A percentile compares a stretch with the other conserved stretches of the same genome.
These are phyloP conservation scores for Blera fallax DNA, from an alignment of 2,888 invertebrate genomes.

Conservation along the genomic window DNA sequence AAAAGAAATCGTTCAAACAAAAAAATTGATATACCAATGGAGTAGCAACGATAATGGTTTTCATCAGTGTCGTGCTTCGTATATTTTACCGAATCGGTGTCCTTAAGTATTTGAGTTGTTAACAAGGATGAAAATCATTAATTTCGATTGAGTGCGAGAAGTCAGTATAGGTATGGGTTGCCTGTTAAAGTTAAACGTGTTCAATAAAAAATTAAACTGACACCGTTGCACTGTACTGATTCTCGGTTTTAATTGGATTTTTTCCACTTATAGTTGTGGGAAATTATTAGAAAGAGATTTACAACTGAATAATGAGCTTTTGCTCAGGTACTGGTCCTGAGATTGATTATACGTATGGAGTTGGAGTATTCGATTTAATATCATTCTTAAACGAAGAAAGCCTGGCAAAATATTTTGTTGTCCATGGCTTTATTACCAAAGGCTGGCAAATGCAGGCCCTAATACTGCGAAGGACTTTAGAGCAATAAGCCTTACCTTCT, in stretches of 20 bases:
- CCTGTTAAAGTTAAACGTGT: neutral
- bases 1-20: no score
- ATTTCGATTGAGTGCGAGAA: constrained; percentile 36
- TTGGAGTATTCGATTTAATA: no score
- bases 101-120: constrained; percentile 54
- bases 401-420: no score
- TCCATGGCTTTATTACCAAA: no score
- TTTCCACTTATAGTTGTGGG: neutral
- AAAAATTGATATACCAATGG: constrained; percentile 2
- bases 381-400: no score
- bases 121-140: constrained; percentile 61
- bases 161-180: neutral
- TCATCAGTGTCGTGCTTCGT: constrained; percentile 7
- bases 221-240: neutral
- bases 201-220: constrained; percentile 1
- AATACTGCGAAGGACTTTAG: no score
- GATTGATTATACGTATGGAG: no score
- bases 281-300: neutral
- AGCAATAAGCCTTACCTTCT: no score
- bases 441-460: no score
- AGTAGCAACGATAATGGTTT: neutral
- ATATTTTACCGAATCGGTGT: constrained; percentile 46
- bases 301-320: neutral
- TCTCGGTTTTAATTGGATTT: constrained; percentile 52
- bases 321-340: no score